These are phyloP conservation scores for Psammodynastes pulverulentus DNA, from an alignment of 2,113 vertebrate genomes.

Conservation along the genomic window DNA sequence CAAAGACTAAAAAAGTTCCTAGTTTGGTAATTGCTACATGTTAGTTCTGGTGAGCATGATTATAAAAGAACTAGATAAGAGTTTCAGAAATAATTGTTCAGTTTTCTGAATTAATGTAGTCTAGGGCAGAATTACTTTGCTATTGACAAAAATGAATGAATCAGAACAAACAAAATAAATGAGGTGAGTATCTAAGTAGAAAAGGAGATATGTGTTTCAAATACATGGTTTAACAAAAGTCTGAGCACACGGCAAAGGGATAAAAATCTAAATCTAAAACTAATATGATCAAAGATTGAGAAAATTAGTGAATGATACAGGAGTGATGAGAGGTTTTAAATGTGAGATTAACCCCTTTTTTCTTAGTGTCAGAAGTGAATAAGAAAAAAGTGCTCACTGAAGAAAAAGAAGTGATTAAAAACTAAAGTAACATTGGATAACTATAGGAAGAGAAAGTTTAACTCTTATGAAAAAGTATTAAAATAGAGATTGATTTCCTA, in stretches of 20 bases:
- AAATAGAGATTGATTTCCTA: neutral
- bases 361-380: neutral
- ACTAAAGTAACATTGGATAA: neutral
- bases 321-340: neutral
- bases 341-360: neutral
- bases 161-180: neutral
- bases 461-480: neutral
- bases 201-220: neutral
- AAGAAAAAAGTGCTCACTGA: neutral
- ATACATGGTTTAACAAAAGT: neutral
- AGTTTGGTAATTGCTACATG: neutral
- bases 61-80: neutral
- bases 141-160: neutral
- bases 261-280: neutral
- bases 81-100: neutral
- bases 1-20: neutral
- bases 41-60: neutral
- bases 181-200: neutral
- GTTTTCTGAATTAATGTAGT: neutral
- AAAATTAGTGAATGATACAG: neutral
- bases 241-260: neutral
- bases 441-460: neutral
- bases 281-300: neutral
- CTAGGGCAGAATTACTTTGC: neutral
- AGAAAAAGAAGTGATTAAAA: neutral